A percentile compares a stretch with the other conserved stretches of the same genome.
Conservation (phyloP, 2,797 vertebrate species). For the Galago senegalensis region DNA sequence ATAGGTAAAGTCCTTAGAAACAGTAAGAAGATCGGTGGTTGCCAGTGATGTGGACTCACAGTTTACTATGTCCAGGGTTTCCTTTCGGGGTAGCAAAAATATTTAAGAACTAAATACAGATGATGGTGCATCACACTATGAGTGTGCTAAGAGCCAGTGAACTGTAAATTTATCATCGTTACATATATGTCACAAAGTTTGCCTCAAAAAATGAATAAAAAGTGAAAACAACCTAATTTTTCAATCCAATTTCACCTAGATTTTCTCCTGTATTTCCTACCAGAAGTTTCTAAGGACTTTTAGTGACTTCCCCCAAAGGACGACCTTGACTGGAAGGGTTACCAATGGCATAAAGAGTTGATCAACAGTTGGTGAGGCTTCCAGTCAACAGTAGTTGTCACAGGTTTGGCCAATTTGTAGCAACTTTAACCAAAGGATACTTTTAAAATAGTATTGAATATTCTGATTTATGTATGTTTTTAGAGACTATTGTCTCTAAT, state of each 20-base stretch:
- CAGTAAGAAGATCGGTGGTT: background rate
- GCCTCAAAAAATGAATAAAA: background rate
- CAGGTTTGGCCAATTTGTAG: background rate
- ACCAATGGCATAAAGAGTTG: too few relatives aligned
- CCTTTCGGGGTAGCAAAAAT: background rate
- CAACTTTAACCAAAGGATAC: background rate
- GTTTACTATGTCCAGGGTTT: background rate
- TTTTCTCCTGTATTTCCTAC: background rate
- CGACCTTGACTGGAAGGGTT: too few relatives aligned
- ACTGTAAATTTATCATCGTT: background rate
- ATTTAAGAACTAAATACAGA: background rate
- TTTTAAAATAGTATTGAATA: background rate
- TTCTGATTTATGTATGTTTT: background rate
- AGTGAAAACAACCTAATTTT: background rate
- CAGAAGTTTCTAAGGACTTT: background rate
- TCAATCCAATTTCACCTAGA: background rate
- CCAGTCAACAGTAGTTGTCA: background rate
- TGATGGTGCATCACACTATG: background rate
- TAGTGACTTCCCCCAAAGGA: background rate
- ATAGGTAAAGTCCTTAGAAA: slow-evolving; percentile 1
- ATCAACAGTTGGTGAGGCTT: too few relatives aligned
- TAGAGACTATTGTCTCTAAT: background rate
- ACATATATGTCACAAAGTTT: background rate
- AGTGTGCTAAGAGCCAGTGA: background rate
- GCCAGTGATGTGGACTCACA: background rate